Evolutionary conservation across 2,113 vertebrate species (phyloP).

Genomic region (pig (Sus scrofa)): T2T-Sscrofa CM000817.6:159361001-159361500

Average conservation of each 20-base stretch:
- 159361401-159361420: background rate
- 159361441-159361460: background rate
- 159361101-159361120: too few species aligned
- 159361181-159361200: too few species aligned
- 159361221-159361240: background rate
- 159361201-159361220: too few species aligned
- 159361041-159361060: too few species aligned
- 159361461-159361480: background rate
- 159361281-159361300: background rate
- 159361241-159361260: background rate
- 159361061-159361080: too few species aligned
- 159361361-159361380: background rate
- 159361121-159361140: too few species aligned
- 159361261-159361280: background rate
- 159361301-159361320: background rate
- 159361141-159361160: too few species aligned
- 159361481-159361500: background rate
- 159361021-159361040: too few species aligned
- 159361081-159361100: too few species aligned
- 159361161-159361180: too few species aligned
- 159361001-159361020: too few species aligned
- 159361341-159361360: background rate
- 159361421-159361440: background rate
- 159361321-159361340: background rate
- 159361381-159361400: background rate